Evolutionary conservation across 2,888 invertebrate species (phyloP).

Genomic region (Erannis defoliaria): DNA sequence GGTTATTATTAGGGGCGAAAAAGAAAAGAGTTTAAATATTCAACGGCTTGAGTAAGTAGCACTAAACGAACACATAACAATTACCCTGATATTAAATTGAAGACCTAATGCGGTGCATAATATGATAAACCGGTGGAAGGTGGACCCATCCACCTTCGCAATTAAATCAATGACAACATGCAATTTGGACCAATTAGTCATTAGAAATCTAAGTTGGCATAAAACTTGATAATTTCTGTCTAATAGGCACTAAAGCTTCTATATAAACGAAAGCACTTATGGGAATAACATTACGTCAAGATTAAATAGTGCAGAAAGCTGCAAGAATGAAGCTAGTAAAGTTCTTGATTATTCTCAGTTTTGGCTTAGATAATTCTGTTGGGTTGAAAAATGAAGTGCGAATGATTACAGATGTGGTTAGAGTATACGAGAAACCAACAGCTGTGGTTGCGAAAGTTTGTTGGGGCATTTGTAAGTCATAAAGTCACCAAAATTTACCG

Average conservation of each 20-base stretch:
- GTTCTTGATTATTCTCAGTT: constrained; percentile 4
- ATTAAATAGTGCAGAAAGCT: neutral
- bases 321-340: neutral
- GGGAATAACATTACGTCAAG: neutral
- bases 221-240: neutral
- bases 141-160: neutral
- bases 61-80: neutral
- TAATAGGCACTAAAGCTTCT: neutral
- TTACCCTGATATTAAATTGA: constrained; percentile 3
- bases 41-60: constrained; percentile 20
- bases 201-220: neutral
- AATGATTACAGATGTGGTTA: constrained; percentile 62
- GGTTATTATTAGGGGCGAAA: too few species aligned
- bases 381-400: constrained; percentile 46
- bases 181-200: constrained; percentile 1
- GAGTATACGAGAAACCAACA: constrained; percentile 61
- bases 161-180: neutral
- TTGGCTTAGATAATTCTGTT: constrained; percentile 2
- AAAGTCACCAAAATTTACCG: too few species aligned
- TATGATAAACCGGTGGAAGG: too few species aligned
- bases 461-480: constrained; percentile 65
- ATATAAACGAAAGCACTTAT: neutral
- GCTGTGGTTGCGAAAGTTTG: constrained; percentile 59
- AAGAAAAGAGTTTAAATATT: too few species aligned
- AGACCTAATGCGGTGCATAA: neutral